Conservation (phyloP, 2,888 invertebrate genomes). For the Drosophila buzzatii region DNA sequence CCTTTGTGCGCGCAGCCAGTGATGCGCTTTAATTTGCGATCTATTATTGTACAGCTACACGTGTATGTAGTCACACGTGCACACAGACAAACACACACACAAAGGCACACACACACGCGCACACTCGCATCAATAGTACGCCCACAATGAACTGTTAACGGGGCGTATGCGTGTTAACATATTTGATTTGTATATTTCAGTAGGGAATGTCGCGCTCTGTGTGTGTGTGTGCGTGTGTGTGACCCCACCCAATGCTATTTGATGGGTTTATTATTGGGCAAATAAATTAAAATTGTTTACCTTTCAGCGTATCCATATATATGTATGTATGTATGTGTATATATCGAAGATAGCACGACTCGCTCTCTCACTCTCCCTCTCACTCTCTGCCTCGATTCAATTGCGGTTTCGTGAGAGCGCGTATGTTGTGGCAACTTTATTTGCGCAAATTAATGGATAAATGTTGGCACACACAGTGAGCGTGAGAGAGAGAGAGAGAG, state of each 20-base stretch:
- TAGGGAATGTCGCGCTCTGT: conserved; percentile 18
- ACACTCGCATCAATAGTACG: conserved; percentile 17
- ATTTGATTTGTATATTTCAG: conserved; percentile 59
- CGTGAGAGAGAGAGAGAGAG: neutral
- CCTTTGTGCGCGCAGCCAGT: neutral
- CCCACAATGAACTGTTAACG: conserved; percentile 51
- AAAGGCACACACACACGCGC: conserved; percentile 9
- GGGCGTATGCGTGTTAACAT: conserved; percentile 56
- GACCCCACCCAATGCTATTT: conserved; percentile 38
- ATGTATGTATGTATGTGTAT: too few species aligned
- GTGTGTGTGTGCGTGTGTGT: neutral
- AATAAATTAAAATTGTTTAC: conserved; percentile 80
- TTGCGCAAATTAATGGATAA: conserved; percentile 77
- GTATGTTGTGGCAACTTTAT: conserved; percentile 75
- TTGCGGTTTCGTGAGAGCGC: conserved; percentile 71
- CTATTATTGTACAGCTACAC: conserved; percentile 40
- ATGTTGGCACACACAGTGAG: conserved; percentile 55
- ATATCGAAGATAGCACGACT: conserved; percentile 17
- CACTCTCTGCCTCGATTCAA: conserved; percentile 41
- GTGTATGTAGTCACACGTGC: conserved; percentile 30
- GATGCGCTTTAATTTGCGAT: conserved; percentile 40
- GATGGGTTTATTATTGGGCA: conserved; percentile 77
- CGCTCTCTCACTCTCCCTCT: too few species aligned
- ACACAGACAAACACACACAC: conserved; percentile 6
- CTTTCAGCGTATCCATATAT: conserved; percentile 55